These are phyloP conservation scores for Latheticus oryzae DNA, from an alignment of 2,888 invertebrate genomes.

Conservation along the genomic window DNA sequence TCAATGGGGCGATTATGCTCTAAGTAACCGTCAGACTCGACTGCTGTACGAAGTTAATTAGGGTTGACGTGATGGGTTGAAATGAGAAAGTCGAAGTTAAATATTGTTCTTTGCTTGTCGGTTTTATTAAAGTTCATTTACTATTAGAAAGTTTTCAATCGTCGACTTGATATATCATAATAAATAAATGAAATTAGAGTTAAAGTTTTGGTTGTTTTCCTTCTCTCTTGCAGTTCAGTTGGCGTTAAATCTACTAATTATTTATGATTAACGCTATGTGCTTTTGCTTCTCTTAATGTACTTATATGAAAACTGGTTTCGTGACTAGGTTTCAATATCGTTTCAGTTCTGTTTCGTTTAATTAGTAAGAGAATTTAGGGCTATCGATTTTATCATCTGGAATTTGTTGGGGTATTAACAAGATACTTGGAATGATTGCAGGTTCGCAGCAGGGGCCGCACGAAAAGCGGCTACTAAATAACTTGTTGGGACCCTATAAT, in stretches of 20 bases:
- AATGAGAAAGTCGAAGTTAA: constrained; percentile 22
- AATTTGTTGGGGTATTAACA: constrained; percentile 14
- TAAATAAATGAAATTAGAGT: constrained; percentile 31
- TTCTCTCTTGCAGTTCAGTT: too few relatives aligned
- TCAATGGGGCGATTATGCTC: constrained; percentile 32
- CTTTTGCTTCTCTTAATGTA: constrained; percentile 20
- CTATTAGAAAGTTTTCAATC: constrained; percentile 34
- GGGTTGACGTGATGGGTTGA: constrained; percentile 27
- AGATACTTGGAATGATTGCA: constrained; percentile 65
- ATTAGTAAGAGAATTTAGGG: constrained; percentile 16
- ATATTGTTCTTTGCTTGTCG: constrained; percentile 32
- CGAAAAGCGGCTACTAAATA: constrained; percentile 88
- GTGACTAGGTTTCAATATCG: constrained; percentile 23
- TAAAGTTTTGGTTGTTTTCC: constrained; percentile 13
- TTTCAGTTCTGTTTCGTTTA: constrained; percentile 22
- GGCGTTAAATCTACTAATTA: constrained; percentile 29
- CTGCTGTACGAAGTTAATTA: constrained; percentile 35
- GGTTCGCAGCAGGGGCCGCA: constrained; percentile 90
- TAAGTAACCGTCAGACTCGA: constrained; percentile 18
- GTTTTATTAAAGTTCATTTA: constrained; percentile 29
- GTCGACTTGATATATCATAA: constrained; percentile 11
- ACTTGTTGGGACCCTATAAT: constrained; percentile 86
- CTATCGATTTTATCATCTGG: constrained; percentile 28
- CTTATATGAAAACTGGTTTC: constrained; percentile 13
- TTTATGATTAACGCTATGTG: constrained; percentile 38